These are phyloP conservation scores for Temnothorax curvispinosus DNA, from an alignment of 1,140 invertebrate species.

Conservation along the genomic window DNA sequence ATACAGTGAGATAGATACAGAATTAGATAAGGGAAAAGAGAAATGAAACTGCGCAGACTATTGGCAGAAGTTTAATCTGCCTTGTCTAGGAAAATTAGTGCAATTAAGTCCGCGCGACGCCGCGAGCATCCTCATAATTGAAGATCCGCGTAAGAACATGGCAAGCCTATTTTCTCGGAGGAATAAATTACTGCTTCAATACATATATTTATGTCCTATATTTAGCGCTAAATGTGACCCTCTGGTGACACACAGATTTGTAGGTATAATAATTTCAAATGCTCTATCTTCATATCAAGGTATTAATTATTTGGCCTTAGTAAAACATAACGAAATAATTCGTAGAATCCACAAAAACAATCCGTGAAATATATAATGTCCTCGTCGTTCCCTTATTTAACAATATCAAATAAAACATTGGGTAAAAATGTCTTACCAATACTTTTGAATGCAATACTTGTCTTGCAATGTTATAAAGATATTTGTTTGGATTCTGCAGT, in stretches of 20 bases:
- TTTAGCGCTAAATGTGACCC: not conserved
- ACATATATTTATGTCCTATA: not conserved
- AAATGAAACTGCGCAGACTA: conserved; percentile 24
- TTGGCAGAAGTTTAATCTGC: conserved; percentile 52
- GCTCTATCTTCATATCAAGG: not conserved
- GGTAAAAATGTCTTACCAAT: not conserved
- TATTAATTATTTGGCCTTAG: not conserved
- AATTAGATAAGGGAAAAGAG: conserved; percentile 12
- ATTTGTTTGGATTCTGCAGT: not conserved
- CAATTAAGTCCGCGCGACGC: conserved; percentile 36
- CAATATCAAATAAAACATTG: not conserved
- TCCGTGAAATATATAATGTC: not conserved
- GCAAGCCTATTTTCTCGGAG: conserved; percentile 1
- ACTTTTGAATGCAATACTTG: too few species aligned
- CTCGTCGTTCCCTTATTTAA: not conserved
- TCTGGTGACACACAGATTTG: not conserved
- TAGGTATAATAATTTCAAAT: conserved; percentile 1
- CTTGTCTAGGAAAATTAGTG: conserved; percentile 50
- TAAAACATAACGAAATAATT: not conserved
- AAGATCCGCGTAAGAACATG: not conserved
- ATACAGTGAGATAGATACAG: not conserved
- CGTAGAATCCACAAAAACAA: not conserved
- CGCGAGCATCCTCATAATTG: conserved; percentile 8
- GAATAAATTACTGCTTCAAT: conserved; percentile 18
- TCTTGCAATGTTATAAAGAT: not conserved